Evolutionary conservation across 2,113 vertebrate genomes (phyloP), one percentile per base, ranked within the genome.

Genomic region (Rhombomys opimus): DNA sequence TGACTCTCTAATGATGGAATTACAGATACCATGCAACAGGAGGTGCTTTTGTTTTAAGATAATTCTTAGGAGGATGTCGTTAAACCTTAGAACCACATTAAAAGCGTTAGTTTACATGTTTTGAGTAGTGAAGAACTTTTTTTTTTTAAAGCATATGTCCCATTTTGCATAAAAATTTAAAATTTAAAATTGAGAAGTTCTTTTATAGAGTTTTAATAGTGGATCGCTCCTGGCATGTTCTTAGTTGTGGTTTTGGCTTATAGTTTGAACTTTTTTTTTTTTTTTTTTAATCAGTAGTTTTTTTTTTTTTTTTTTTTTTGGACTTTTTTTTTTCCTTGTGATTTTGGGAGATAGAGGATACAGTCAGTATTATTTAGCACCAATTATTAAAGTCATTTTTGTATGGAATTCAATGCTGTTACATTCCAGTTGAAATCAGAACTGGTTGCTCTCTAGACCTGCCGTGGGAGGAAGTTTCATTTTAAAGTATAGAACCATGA

Each of bases 401-500:
- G 7, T 75, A 41, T 65, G 73, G 52, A 30, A 68, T 86, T 68
- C 41, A 61, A 32, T 54, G 57, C 23, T 20, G 46, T 65, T 80
- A 5, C 35, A 57, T 95, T 86, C 59, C 38, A 80, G 4, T 35
- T 91, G 20, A 93, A 87, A 77, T 73, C 50, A 89, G 57, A 91
- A 54, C 81, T 80, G 87, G 46, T 77, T 86, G 91, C 41, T 93
- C 35, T 57, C 57, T 76, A 54, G 23, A 15, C 52, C 22, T 63
- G 32, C 61, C 57, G 22, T 63, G 61, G 63, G 61, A 65, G 52
- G 87, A 68, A 81, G 70, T 68, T 91, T 94, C 11, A 57, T 75
- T 81, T 95, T 94, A 81, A 75, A 92, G 35, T 73, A n/a, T 91
- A 88, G 89, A 94, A 67, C 38, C 38, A 20, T 61, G 15, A 63